Evolutionary conservation across 2,113 vertebrate species (phyloP).

Genomic region (Corvus hawaiiensis): DNA sequence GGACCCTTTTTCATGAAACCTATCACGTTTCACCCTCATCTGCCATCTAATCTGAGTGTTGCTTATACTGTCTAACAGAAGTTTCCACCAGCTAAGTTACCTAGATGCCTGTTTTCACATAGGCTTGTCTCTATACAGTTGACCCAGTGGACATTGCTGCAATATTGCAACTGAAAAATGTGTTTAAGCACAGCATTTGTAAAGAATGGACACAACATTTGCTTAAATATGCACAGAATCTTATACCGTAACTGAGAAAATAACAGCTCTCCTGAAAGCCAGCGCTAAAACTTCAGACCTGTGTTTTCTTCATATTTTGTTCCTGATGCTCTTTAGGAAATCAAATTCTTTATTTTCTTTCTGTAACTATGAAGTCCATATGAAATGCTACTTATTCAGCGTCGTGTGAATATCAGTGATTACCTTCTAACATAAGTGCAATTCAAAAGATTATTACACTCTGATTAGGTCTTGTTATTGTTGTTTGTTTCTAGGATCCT

Average conservation of each 20-base stretch:
- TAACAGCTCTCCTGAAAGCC: background rate
- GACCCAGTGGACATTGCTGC: background rate
- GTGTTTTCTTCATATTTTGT: background rate
- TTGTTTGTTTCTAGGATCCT: constrained; percentile 55
- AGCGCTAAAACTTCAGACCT: background rate
- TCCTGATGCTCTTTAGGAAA: background rate
- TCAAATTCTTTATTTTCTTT: background rate
- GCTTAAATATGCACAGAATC: background rate
- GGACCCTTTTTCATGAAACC: background rate
- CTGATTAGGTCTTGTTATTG: constrained; percentile 52
- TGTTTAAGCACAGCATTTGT: background rate
- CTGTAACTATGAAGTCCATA: constrained; percentile 9
- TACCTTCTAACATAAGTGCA: constrained; percentile 56
- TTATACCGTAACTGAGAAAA: background rate
- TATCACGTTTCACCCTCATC: background rate
- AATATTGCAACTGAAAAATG: background rate
- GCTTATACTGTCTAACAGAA: background rate
- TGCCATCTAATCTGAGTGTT: background rate
- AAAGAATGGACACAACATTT: background rate
- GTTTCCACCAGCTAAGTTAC: background rate
- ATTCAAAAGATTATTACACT: constrained; percentile 48
- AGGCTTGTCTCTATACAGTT: background rate
- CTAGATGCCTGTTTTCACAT: background rate
- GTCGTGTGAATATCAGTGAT: constrained; percentile 29
- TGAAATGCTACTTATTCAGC: constrained; percentile 40